Evolutionary conservation across 2,888 invertebrate species (phyloP).

Genomic region (Cyclophora albipunctata): DNA sequence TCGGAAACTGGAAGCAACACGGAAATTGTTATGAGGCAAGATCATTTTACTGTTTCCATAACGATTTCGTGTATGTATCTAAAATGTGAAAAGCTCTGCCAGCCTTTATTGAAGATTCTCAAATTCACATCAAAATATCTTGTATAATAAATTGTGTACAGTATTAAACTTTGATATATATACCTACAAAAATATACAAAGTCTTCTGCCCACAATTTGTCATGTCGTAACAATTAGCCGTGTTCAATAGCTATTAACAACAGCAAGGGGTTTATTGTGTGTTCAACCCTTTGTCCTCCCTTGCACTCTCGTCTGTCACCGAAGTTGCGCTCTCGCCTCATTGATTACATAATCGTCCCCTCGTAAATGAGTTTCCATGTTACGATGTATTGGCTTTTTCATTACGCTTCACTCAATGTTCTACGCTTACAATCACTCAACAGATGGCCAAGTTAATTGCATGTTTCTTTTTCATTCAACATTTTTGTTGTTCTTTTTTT

Average conservation of each 20-base stretch:
- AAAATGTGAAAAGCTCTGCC: too few species aligned
- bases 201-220: constrained; percentile 19
- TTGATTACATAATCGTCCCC: constrained; percentile 43
- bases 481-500: background rate
- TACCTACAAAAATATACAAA: too few species aligned
- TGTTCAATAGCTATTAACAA: constrained; percentile 38
- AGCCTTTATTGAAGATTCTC: too few species aligned
- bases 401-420: constrained; percentile 26
- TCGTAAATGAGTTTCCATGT: constrained; percentile 31
- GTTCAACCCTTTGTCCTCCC: constrained; percentile 42
- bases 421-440: constrained; percentile 26
- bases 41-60: too few species aligned
- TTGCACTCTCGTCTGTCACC: constrained; percentile 35
- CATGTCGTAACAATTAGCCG: constrained; percentile 37
- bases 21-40: too few species aligned
- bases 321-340: constrained; percentile 33
- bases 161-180: too few species aligned
- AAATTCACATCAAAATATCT: too few species aligned
- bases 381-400: constrained; percentile 29
- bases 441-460: constrained; percentile 27
- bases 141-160: too few species aligned
- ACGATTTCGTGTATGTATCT: too few species aligned
- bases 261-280: constrained; percentile 53
- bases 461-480: constrained; percentile 15
- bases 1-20: too few species aligned